phyloP scores from a whole-genome alignment of 2,113 vertebrate species.

The Syngnathus floridae region DNA sequence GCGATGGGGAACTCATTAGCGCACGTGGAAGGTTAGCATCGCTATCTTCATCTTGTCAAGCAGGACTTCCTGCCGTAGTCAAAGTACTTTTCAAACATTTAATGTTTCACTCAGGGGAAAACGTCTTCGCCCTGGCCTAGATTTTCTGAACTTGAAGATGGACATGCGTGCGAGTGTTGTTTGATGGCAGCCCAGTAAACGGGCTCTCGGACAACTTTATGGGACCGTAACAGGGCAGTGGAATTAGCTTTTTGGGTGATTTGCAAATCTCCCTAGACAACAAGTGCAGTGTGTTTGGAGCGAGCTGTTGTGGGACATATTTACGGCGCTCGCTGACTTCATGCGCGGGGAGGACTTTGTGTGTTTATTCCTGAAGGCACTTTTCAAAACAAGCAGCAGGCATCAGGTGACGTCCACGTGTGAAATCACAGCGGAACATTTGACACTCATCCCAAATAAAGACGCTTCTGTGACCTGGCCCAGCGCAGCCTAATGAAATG shows the following conservation, averaged over 20 bases:
- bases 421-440: slow-evolving; percentile 49
- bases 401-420: slow-evolving; percentile 5
- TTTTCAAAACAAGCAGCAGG: slow-evolving; percentile 8
- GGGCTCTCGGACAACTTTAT: neutral
- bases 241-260: neutral
- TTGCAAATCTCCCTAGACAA: neutral
- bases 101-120: neutral
- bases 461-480: slow-evolving; percentile 19
- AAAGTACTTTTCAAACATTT: neutral
- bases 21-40: neutral
- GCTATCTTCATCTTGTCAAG: neutral
- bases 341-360: neutral
- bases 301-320: neutral
- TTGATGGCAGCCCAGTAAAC: neutral
- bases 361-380: slow-evolving; percentile 6
- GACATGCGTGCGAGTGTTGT: neutral
- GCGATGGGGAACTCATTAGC: neutral
- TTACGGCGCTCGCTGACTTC: slow-evolving; percentile 1
- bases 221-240: neutral
- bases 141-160: neutral
- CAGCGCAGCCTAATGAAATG: slow-evolving; percentile 8
- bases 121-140: neutral
- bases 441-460: slow-evolving; percentile 36
- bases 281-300: neutral
- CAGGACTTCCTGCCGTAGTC: too few relatives aligned